phyloP scores from a whole-genome alignment of 2,888 invertebrate genomes.

The Xanthorhoe spadicearia region DNA sequence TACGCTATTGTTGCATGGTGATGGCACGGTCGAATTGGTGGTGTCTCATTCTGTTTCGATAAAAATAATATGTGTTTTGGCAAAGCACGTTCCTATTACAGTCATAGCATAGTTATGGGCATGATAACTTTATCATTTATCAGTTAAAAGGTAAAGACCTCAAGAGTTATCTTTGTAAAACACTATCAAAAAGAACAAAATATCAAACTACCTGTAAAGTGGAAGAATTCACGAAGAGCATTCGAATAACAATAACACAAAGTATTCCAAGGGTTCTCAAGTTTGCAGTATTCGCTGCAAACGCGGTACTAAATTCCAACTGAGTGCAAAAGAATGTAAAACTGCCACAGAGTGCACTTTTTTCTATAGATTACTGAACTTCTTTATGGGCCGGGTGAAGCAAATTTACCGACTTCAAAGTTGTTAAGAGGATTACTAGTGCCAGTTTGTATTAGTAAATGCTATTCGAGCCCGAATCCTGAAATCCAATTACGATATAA shows the following conservation, averaged over 20 bases:
- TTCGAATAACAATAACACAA: conserved; percentile 38
- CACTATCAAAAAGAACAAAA: conserved; percentile 18
- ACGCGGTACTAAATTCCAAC: conserved; percentile 51
- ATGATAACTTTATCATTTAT: no score
- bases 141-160: neutral
- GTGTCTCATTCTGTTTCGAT: no score
- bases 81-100: no score
- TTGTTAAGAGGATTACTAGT: conserved; percentile 16
- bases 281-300: conserved; percentile 44
- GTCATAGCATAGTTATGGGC: no score
- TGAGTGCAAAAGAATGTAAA: conserved; percentile 57
- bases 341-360: conserved; percentile 46
- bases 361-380: conserved; percentile 49
- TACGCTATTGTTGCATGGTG: no score
- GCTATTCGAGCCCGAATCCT: conserved; percentile 7
- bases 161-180: conserved; percentile 12
- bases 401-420: conserved; percentile 18
- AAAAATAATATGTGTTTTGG: no score
- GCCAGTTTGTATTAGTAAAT: conserved; percentile 13
- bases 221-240: conserved; percentile 23
- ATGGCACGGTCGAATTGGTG: no score
- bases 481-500: conserved; percentile 21
- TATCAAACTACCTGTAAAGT: conserved; percentile 28
- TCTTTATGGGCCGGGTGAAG: conserved; percentile 44
- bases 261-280: conserved; percentile 38